These are phyloP conservation scores for Channallabes apus DNA, from an alignment of 2,797 vertebrate genomes.

Conservation along the genomic window DNA sequence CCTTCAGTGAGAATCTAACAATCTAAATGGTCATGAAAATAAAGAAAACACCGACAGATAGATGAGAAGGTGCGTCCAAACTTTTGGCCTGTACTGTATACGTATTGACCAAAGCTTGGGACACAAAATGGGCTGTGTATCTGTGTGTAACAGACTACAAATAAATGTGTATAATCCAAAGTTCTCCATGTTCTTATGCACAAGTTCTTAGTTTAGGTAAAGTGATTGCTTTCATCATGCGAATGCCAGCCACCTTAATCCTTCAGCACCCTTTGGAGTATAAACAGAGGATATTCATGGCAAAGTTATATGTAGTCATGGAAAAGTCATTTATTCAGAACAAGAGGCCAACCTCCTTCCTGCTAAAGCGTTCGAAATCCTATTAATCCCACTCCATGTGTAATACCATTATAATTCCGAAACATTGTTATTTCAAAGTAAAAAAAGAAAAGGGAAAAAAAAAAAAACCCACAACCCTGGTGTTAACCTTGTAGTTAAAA, in stretches of 20 bases:
- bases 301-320: constrained; percentile 69
- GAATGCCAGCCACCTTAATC: constrained; percentile 74
- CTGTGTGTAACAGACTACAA: neutral
- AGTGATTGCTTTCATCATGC: constrained; percentile 75
- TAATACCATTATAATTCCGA: constrained; percentile 38
- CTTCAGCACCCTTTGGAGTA: constrained; percentile 66
- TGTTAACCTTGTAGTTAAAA: constrained; percentile 18
- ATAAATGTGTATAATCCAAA: constrained; percentile 2
- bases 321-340: constrained; percentile 53
- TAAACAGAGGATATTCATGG: constrained; percentile 69
- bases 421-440: constrained; percentile 15
- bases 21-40: no score
- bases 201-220: constrained; percentile 69
- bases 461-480: neutral
- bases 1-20: no score
- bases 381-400: constrained; percentile 40
- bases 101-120: no score
- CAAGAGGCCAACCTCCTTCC: constrained; percentile 35
- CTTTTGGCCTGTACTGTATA: no score
- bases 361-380: constrained; percentile 41
- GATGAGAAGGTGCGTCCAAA: no score
- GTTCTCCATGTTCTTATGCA: constrained; percentile 2
- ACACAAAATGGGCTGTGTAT: neutral
- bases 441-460: neutral
- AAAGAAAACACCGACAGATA: no score